Conservation (phyloP, 2,888 invertebrate genomes). For the Cerceris rybyensis region DNA sequence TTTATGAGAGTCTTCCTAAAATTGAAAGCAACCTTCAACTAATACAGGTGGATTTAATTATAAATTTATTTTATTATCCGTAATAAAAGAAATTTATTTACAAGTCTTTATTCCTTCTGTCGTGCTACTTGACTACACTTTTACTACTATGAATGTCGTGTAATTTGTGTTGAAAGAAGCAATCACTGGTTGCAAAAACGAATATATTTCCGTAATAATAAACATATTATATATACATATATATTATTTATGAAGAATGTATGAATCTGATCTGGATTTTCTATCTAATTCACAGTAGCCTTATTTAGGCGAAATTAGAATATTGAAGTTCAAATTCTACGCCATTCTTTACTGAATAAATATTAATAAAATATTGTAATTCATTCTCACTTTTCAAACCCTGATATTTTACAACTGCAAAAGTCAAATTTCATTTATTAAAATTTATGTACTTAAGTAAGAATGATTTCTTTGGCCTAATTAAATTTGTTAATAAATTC, state of each 20-base stretch:
- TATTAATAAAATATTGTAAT: neutral
- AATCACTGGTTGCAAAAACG: neutral
- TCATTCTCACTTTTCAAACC: neutral
- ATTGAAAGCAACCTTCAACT: slow-evolving; percentile 16
- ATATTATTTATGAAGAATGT: slow-evolving; percentile 5
- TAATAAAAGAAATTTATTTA: slow-evolving; percentile 30
- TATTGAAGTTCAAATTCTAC: neutral
- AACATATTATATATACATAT: slow-evolving; percentile 25
- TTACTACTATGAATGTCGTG: slow-evolving; percentile 21
- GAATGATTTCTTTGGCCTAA: neutral
- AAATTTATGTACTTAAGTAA: neutral
- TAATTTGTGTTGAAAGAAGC: slow-evolving; percentile 4
- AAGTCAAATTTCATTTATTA: neutral
- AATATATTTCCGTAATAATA: slow-evolving; percentile 13
- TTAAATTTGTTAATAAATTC: too few relatives aligned
- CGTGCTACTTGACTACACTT: slow-evolving; percentile 5
- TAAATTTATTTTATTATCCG: neutral
- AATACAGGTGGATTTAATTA: neutral
- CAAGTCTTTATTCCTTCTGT: slow-evolving; percentile 29
- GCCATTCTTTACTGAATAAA: neutral
- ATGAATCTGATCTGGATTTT: slow-evolving; percentile 6
- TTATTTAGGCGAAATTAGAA: neutral
- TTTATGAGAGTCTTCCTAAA: slow-evolving; percentile 30
- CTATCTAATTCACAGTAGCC: neutral
- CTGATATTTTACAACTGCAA: too few relatives aligned